Evolutionary conservation across 2,797 vertebrate species (phyloP), one percentile per base, ranked within the genome.

Genomic region (Gephyroberyx darwinii): DNA sequence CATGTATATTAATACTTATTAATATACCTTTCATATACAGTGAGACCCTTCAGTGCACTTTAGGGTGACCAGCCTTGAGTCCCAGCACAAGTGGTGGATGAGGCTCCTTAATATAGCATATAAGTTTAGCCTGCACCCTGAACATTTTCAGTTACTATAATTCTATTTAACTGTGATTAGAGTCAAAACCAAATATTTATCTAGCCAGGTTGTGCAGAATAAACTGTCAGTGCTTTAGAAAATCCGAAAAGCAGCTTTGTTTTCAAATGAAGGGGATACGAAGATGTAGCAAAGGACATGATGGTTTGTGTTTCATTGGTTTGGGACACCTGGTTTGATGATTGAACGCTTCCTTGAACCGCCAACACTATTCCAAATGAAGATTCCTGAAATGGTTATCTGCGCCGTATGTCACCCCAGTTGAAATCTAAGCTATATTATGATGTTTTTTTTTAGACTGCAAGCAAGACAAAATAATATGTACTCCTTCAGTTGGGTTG

Each of bases 181-280:
- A 85, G 51, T 74, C 33, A 5, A 89, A 86, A 90, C 89, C 88
- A 90, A 91, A 92, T 82, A 86, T 60, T 41, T 72, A 82, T 37
- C 63, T 64, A 83, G 77, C 84, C 89, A 87, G 83, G 45, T 82
- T 73, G 55, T 62, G 63, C 62, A 84, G 65, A 82, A 53, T 20
- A 76, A 69, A 71, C 55, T 48, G 20, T 76, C 50, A 63, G 61
- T 72, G 56, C 63, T 65, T 75, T 61, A 51, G 54, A 64, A 39
- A 51, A 65, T 22, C 52, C 71, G 37, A 65, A 45, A 54, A 65
- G 22, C 50, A 73, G 41, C 22, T 10, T 43, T 1, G 47, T 54
- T 19, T 33, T 33, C n/a, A 33, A 33, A 10, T 14, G 4, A 39
- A 53, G 22, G 31, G 9, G 61, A 65, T 65, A 30, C 8, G 31